Base-by-base conservation (phyloP, 1,140 invertebrate species). In the Zaprionus camerounensis region DNA sequence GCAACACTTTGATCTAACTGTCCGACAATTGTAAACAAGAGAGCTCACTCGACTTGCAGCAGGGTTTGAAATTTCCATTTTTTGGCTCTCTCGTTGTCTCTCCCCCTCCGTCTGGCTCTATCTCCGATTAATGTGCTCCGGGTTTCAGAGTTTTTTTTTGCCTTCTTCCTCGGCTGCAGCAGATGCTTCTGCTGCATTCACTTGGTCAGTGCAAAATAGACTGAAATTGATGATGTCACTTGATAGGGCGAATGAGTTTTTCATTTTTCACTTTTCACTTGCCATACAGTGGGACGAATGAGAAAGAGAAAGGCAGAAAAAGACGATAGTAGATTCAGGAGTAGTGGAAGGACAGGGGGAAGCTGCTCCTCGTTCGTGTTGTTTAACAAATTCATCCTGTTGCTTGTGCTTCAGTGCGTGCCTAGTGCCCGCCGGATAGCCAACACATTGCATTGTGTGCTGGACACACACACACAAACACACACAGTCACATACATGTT, bases 141-240 rank as follows among this genome's bases (percentile, higher is more conserved):
- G 58, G 63, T 15, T 62, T 28, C 5, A 15, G 49, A 15, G 49
- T 38, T 22, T 24, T 78, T 80, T 71, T 78, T 59, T 46, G 67
- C 56, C 64, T 78, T 76, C n/a, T 49, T 3, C 20, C 28, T 49
- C 49, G 53, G 31, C 62, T 68, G 76, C 70, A 71, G 59, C 41
- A 31, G 46, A 9, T 56, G 69, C 38, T 53, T 38, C 66, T 53
- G 55, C 26, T 34, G 71, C 66, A 49, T 69, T 62, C 65, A 58
- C 31, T 28, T 64, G 74, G 68, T 46, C 71, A 77, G 73, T 79
- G 66, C 81, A 91, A 91, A 91, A 88, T 91, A 80, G 83, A 91
- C 88, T 91, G 84, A 91, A 91, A 91, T 91, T 91, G 88, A 91
- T 91, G 83, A 91, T 91, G 88, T 84, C 88, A 91, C 84, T 91